Evolutionary conservation across 2,888 invertebrate species (phyloP), one percentile per base, ranked within the genome.

Genomic region (Protodeltote pygarga): DNA sequence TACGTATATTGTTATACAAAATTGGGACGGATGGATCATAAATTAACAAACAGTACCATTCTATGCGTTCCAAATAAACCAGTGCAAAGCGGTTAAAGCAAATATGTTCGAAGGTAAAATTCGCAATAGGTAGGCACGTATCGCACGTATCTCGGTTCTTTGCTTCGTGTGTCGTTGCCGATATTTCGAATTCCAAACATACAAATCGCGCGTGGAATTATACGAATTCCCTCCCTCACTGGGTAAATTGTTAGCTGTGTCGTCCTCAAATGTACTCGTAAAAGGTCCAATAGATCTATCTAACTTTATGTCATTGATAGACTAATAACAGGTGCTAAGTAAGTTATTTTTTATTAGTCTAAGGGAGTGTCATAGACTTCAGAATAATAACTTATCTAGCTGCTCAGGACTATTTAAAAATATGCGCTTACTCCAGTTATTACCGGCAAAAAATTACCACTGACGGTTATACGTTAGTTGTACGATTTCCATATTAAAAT

Each of bases 171-270:
- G 70, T 71, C 65, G 62, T 51, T 62, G 62, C 52, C 63, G 49
- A 68, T 75, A 71, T 69, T 77, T 71, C 51, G 57, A 66, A 81
- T 82, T 73, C 80, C 79, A 37, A 58, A 65, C 73, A 75, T 65
- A 53, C 44, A 55, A 70, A 66, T 72, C 65, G 60, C 57, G 66
- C 58, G 27, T 48, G 42, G 58, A 63, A 69, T 73, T 65, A 73
- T 68, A 24, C 38, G 61, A 63, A 68, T 69, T 53, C 66, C 54
- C 55, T 49, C 46, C 58, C 49, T 46, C 51, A 29, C 48, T 44
- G 46, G 25, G 24, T 29, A 21, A 29, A 31, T 51, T 62, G 19
- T 33, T 31, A 37, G 24, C 23, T 47, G 42, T 41, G 27, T 28
- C 10, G 35, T 39, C 17, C 44, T 35, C 14, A 37, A 42, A 38